phyloP scores from a whole-genome alignment of 2,888 invertebrate genomes.

The Lasioglossum morio region DNA sequence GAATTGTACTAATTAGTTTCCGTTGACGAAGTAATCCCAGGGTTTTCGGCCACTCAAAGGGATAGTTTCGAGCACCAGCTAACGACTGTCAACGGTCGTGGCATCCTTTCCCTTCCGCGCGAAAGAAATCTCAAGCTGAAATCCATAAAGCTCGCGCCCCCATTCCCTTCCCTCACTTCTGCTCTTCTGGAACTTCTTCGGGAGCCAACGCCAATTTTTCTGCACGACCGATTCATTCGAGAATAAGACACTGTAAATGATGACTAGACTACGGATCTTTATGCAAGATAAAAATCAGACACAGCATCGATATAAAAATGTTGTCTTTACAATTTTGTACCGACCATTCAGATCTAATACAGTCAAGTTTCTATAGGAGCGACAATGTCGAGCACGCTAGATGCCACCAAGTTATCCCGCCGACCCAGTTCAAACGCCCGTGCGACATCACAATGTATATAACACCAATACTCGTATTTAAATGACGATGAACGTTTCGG shows the following conservation, averaged over 20 bases:
- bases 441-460: no score
- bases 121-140: constrained; percentile 9
- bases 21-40: neutral
- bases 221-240: neutral
- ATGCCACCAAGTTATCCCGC: no score
- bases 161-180: neutral
- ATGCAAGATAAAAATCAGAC: no score
- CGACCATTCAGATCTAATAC: neutral
- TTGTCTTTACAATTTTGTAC: no score
- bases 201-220: neutral
- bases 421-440: no score
- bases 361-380: no score
- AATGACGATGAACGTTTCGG: no score
- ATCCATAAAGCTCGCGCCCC: constrained; percentile 2
- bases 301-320: no score
- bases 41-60: neutral
- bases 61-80: neutral
- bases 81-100: constrained; percentile 1
- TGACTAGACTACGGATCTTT: no score
- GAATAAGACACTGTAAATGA: no score
- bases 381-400: no score
- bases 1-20: constrained; percentile 26
- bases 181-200: neutral
- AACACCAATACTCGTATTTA: no score
- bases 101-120: neutral